Base-by-base conservation (phyloP, 2,797 vertebrate species). In the Sciurus carolinensis region DNA sequence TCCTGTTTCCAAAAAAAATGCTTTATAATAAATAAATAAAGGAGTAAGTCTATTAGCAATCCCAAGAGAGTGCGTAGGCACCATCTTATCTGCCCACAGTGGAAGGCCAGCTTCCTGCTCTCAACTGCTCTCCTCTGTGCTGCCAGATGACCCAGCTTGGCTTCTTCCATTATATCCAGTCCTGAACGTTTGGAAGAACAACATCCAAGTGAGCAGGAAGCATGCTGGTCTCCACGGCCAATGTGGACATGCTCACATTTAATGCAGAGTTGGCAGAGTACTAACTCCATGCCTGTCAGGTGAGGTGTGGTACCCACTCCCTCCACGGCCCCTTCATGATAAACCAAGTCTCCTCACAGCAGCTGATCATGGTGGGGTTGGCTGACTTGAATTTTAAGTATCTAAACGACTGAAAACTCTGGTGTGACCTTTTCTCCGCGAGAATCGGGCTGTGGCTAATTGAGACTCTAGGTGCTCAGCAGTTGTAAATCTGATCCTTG, bases 401-500 rank as follows among this genome's bases (percentile, higher is more conserved):
- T 90, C 79, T 39, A 28, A 94, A 96, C 42, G 57, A 79, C 86
- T 69, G 73, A 91, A 95, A 90, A 86, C 44, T 94, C 94, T 12
- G 57, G 84, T 97, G 97, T 97, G 97, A 97, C 97, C 97, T 98
- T 97, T 98, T 97, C 90, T 75, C 52, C 86, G 91, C 52, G 44
- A 75, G 96, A 90, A 91, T 87, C 81, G 1, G 69, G 85, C 93
- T 84, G 79, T 92, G 94, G 95, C 95, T 98, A 98, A 98, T 97
- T 98, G 96, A 97, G 97, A 95, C 96, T 91, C 85, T 87, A 93
- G 97, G 97, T 96, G 71, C 97, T 97, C 96, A 96, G 96, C 69
- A 67, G 88, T 95, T 98, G 98, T 98, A 98, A 98, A 98, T 97
- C 97, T 98, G 98, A 98, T 96, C 96, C 97, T 97, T 97, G 95